Base-by-base conservation (phyloP, 53 echinoderm and acorn worm species). In the Stichopus horrens region DNA sequence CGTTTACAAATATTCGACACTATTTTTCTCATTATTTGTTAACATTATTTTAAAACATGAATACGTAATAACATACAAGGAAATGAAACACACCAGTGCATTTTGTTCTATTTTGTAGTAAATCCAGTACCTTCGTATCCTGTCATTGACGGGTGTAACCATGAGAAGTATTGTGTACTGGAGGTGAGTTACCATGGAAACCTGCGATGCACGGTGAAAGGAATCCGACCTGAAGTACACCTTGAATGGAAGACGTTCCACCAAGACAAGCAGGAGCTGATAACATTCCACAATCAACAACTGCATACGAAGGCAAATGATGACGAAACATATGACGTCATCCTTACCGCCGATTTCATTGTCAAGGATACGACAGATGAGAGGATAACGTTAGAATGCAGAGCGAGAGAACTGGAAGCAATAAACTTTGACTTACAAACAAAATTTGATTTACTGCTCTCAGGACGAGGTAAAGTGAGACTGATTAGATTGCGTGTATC, bases 241-340 rank as follows among this genome's bases (percentile, higher is more conserved):
- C 52, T 77, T 4, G 77, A 54, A 77, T 77, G 77, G 77, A 23
- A 23, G 52, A 16, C 52, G 8, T 5, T 37, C 52, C 13, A 37
- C 54, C 23, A 77, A 52, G 18, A 52, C 22, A 37, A 23, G 16
- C 14, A 52, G 5, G 13, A 52, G 0, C 14, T 77, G 23, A 77
- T 77, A 10, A 9, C 54, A 53, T 77, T 77, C 77, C 18, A 23
- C 52, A 77, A 77, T 16, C 52, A 37, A 77, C 52, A 77, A 10
- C 8, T 53, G 6, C 22, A 51, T 53, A 53, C 54, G 6, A 77
- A 51, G 77, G 16, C 11, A 7, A 37, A 63, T 63, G 63, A 52
- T 77, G 77, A 53, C 11, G 74, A 74, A 74, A 77, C 77, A 10
- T 77, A 16, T 8, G 77, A 77, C 13, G 53, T 77, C 7, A 77